Percentiles rank a stretch among this genome's conserved stretches.
phyloP scores from a whole-genome alignment of 2,888 invertebrate genomes.

The Drosophila emarginata region DNA sequence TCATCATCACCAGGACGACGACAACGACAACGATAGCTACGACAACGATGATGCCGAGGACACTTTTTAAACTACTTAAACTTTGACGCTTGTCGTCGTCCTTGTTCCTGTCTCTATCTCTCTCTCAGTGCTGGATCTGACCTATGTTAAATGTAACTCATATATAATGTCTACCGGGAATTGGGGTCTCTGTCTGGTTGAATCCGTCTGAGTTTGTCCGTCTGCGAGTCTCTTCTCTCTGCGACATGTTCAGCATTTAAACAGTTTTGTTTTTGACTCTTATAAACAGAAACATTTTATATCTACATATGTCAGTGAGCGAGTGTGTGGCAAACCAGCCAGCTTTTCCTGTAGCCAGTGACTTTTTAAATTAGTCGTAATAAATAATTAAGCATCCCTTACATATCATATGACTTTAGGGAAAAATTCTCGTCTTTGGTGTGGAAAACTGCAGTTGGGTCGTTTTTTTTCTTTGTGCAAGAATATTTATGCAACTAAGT shows the following conservation, averaged over 20 bases:
- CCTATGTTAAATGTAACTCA: slow-evolving; percentile 49
- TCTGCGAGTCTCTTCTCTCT: slow-evolving; percentile 14
- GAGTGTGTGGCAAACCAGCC: slow-evolving; percentile 1
- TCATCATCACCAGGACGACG: slow-evolving; percentile 37
- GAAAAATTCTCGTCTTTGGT: slow-evolving; percentile 2
- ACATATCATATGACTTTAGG: slow-evolving; percentile 1
- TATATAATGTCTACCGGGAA: slow-evolving; percentile 22
- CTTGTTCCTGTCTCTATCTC: slow-evolving; percentile 22
- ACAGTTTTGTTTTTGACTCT: slow-evolving; percentile 29
- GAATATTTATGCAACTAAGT: neutral
- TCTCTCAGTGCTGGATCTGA: slow-evolving; percentile 33
- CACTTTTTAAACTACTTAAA: slow-evolving; percentile 71
- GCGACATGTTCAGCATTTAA: slow-evolving; percentile 46
- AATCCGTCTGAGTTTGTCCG: neutral
- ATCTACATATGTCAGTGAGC: neutral
- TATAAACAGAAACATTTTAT: slow-evolving; percentile 42
- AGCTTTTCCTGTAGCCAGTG: slow-evolving; percentile 45
- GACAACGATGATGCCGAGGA: slow-evolving; percentile 40
- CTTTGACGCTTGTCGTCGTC: slow-evolving; percentile 41
- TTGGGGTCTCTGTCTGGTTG: neutral
- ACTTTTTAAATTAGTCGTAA: slow-evolving; percentile 72
- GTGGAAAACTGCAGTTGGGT: slow-evolving; percentile 46
- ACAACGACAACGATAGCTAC: neutral
- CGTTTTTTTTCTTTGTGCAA: slow-evolving; percentile 22
- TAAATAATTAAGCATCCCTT: slow-evolving; percentile 68